A percentile compares a stretch with the other conserved stretches of the same genome.
These are phyloP conservation scores for Salmo trutta DNA, from an alignment of 2,797 vertebrate genomes.

Conservation along the genomic window DNA sequence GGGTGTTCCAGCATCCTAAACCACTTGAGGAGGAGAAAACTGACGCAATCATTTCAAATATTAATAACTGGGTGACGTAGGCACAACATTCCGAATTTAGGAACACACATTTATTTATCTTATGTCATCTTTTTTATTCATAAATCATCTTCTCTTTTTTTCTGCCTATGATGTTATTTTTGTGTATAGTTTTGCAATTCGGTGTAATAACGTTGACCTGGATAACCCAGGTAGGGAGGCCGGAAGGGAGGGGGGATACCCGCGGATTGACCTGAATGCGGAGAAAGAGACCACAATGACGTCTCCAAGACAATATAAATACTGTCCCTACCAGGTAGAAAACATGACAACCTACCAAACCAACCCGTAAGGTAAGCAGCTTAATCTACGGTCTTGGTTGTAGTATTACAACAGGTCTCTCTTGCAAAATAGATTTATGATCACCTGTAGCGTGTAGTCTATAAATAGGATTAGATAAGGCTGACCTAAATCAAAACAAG, in stretches of 20 bases:
- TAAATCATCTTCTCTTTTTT: background rate
- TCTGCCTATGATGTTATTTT: background rate
- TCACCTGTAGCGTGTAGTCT: too few relatives aligned
- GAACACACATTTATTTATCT: conserved; percentile 1
- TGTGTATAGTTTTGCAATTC: background rate
- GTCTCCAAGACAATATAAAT: conserved; percentile 48
- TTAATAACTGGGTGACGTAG: background rate
- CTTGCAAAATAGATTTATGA: too few relatives aligned
- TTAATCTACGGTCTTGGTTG: background rate
- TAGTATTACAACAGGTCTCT: too few relatives aligned
- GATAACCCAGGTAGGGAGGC: background rate
- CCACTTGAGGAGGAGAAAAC: background rate
- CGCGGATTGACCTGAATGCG: background rate
- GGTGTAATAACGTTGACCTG: conserved; percentile 37
- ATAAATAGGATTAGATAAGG: too few relatives aligned
- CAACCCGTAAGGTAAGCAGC: conserved; percentile 13
- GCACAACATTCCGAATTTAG: background rate
- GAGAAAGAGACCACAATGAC: background rate
- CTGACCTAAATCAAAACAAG: too few relatives aligned
- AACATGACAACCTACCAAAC: conserved; percentile 18
- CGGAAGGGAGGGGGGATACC: background rate
- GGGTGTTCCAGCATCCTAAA: background rate
- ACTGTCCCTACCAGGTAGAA: conserved; percentile 16
- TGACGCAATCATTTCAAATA: background rate
- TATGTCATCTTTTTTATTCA: background rate